A percentile compares a stretch with the other conserved stretches of the same genome.
These are phyloP conservation scores for Nephrotoma guestfalica DNA, from an alignment of 2,888 invertebrate genomes.

Conservation along the genomic window DNA sequence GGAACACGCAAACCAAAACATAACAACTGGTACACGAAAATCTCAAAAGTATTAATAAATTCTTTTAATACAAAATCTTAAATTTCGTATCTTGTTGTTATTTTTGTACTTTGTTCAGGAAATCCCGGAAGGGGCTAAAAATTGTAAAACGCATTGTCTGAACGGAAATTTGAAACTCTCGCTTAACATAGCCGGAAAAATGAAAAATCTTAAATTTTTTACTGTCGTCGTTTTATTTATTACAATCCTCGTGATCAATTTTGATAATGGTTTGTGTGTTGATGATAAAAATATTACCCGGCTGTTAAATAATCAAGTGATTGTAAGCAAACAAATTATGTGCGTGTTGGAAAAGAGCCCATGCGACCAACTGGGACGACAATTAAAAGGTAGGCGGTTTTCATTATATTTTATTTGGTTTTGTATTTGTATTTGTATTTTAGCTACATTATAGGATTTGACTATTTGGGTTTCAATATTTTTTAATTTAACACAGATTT, in stretches of 20 bases:
- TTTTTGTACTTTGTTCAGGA: neutral
- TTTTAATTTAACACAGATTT: too few species aligned
- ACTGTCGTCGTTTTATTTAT: neutral
- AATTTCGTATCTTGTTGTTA: neutral
- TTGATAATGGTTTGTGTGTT: conserved; percentile 1
- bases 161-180: neutral
- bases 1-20: neutral
- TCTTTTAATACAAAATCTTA: neutral
- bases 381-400: conserved; percentile 39
- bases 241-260: neutral
- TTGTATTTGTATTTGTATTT: neutral
- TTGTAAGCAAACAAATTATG: conserved; percentile 36
- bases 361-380: conserved; percentile 43
- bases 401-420: conserved; percentile 8
- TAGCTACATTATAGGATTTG: neutral
- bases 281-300: conserved; percentile 28
- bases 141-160: neutral
- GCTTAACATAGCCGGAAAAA: neutral
- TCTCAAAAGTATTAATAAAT: neutral
- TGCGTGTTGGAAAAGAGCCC: conserved; percentile 42
- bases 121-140: neutral
- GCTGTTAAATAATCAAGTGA: conserved; percentile 27
- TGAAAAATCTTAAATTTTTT: neutral
- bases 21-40: neutral
- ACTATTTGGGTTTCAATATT: too few species aligned